Base-by-base conservation (phyloP, 1,140 invertebrate genomes). In the Drosophila ohnishii region DNA sequence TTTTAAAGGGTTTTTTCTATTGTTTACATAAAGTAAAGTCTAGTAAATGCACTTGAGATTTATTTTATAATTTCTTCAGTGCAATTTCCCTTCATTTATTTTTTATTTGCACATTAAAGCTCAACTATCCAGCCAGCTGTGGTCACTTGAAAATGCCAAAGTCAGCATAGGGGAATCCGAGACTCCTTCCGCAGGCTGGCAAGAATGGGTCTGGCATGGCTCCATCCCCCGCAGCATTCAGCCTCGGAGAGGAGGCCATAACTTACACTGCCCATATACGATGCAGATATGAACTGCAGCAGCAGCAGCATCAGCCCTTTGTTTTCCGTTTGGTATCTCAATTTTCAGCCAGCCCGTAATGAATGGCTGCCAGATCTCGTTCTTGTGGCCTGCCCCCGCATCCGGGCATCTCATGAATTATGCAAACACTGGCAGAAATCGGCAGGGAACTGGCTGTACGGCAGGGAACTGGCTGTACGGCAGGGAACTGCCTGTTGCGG, bases 201-300 rank as follows among this genome's bases (percentile, higher is more conserved):
- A 16, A 39, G 45, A 50, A 39, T 44, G 30, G 45, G n/a, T n/a
- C 61, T 42, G 22, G 22, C 16, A 9, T 5, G 32, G 28, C 10
- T 35, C 42, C 14, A 30, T 63, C 58, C 25, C 44, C 19, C 34
- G 28, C 63, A 47, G 3, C 19, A 22, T 45, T 11, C 63, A 47
- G 8, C 2, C 14, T 11, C 28, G 11, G 9, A 5, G 40, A 40
- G 34, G 8, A 30, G 61, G 61, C 61, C 61, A 75, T 75, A 75
- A 75, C 61, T 75, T 66, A 75, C 64, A 48, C 37, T 75, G 61
- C 22, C 72, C 71, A 74, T 74, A 74, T 74, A 73, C 69, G 71
- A 75, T 55, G 34, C 34, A 55, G 51, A 55, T 58, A 75, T 66
- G 72, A 55, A 55, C 45, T 58, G 51, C 51, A 22, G 50, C 32